phyloP scores from a whole-genome alignment of 2,113 vertebrate genomes.

The Tyto alba region DNA sequence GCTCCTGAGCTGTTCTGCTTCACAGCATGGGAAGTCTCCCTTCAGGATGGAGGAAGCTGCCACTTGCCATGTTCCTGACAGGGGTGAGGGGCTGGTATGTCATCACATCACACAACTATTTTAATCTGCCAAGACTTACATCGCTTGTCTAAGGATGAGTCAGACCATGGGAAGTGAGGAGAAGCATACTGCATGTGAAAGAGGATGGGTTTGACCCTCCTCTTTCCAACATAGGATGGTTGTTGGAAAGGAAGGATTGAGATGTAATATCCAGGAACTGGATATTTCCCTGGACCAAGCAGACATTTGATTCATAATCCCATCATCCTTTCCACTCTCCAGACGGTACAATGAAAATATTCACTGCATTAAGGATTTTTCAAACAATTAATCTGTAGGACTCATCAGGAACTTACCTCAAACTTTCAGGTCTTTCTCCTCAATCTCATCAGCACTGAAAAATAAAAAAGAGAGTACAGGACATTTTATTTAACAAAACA shows the following conservation, averaged over 20 bases:
- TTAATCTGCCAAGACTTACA: background rate
- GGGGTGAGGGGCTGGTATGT: background rate
- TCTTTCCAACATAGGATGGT: too few species aligned
- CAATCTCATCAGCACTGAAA: background rate
- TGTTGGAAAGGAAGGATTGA: background rate
- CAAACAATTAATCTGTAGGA: background rate
- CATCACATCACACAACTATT: background rate
- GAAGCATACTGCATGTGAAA: background rate
- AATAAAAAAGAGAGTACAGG: background rate
- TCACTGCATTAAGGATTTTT: background rate
- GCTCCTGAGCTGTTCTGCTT: background rate
- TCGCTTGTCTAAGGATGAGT: background rate
- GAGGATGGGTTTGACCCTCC: background rate
- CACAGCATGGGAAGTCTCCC: background rate
- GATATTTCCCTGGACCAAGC: background rate
- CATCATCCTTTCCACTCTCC: background rate
- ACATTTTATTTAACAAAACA: background rate
- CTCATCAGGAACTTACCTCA: background rate
- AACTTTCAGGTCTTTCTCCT: background rate
- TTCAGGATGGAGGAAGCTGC: background rate
- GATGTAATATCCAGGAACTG: background rate
- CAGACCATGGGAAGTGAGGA: background rate
- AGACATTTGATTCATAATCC: background rate
- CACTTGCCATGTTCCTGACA: background rate
- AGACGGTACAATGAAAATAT: background rate